phyloP scores from a whole-genome alignment of 53 echinoderm and acorn worm genomes.

The Patiria pectinifera region DNA sequence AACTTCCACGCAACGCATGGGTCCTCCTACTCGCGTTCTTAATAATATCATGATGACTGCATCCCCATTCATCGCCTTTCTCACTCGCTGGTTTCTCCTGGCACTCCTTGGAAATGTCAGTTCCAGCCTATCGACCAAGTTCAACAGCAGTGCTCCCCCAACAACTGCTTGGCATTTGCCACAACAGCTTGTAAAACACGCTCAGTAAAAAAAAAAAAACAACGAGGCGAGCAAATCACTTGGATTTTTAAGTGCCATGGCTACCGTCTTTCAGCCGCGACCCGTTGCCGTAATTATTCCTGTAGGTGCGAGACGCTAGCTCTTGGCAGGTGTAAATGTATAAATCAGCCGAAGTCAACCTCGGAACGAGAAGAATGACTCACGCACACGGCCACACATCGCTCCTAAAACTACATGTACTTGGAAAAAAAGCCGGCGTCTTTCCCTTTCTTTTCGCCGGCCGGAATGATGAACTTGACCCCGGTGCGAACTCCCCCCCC shows the following conservation, averaged over 20 bases:
- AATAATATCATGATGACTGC: too few relatives aligned
- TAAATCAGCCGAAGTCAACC: conserved; percentile 32
- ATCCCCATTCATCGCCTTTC: too few relatives aligned
- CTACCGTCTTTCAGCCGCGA: conserved; percentile 39
- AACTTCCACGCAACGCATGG: too few relatives aligned
- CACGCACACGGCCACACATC: background rate
- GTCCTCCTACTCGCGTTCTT: too few relatives aligned
- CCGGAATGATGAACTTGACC: conserved; percentile 40
- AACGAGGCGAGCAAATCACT: background rate
- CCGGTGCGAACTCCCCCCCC: conserved; percentile 1
- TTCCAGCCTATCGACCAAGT: too few relatives aligned
- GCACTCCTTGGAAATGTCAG: too few relatives aligned
- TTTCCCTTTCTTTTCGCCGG: conserved; percentile 2
- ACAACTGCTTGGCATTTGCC: background rate
- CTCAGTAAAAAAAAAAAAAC: background rate
- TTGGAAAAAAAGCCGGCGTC: background rate
- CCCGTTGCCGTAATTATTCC: background rate
- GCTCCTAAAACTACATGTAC: background rate
- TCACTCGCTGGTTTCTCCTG: too few relatives aligned
- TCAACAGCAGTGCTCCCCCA: too few relatives aligned
- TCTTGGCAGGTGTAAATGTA: conserved; percentile 51
- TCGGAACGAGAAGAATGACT: background rate
- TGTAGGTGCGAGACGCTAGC: conserved; percentile 34
- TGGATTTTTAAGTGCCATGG: background rate
- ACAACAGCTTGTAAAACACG: background rate